Conservation (phyloP, 2,888 invertebrate genomes). For the Rhagonycha fulva region DNA sequence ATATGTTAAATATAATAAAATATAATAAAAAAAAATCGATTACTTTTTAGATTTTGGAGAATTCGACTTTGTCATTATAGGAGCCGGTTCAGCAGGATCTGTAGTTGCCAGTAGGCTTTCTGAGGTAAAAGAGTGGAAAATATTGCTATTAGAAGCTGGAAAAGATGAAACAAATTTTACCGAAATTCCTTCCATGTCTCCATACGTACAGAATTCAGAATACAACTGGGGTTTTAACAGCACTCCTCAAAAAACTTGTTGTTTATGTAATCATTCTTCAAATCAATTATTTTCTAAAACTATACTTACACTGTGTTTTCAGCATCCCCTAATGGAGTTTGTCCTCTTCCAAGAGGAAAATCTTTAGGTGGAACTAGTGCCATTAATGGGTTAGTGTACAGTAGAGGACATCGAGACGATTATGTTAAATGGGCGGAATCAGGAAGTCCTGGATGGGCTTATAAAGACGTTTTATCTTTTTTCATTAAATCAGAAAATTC, state of each 20-base stretch:
- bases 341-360: constrained; percentile 66
- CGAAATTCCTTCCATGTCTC: constrained; percentile 24
- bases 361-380: constrained; percentile 78
- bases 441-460: constrained; percentile 64
- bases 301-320: neutral
- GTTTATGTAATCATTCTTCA: constrained; percentile 14
- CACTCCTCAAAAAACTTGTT: constrained; percentile 19
- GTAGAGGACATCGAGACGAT: constrained; percentile 80
- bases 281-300: neutral
- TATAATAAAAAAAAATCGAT: too few species aligned
- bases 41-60: constrained; percentile 19
- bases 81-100: constrained; percentile 23
- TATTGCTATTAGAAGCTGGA: constrained; percentile 30
- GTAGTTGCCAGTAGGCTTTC: constrained; percentile 24
- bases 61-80: constrained; percentile 25
- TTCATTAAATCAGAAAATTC: constrained; percentile 11
- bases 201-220: neutral
- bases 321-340: constrained; percentile 40
- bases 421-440: constrained; percentile 79
- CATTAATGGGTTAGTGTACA: constrained; percentile 83
- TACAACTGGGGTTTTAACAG: constrained; percentile 28
- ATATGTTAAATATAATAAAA: too few species aligned
- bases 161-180: constrained; percentile 22
- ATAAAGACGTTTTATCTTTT: constrained; percentile 1
- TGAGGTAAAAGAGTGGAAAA: constrained; percentile 11